Base-by-base conservation (phyloP, 2,113 vertebrate genomes). In the Zosterops hypoxanthus region DNA sequence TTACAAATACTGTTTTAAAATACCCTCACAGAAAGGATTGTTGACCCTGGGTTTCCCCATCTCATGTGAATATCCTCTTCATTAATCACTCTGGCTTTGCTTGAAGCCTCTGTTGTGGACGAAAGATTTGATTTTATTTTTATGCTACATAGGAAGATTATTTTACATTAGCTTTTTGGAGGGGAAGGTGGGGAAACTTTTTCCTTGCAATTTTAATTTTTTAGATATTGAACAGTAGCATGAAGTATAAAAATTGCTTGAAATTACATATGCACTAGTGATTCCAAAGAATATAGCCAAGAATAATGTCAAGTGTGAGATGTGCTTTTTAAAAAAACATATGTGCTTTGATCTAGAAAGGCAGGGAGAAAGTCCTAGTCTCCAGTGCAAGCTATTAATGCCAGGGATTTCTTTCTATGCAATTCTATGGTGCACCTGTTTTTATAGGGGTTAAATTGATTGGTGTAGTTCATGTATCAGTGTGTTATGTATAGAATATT, bases 371-470 rank as follows among this genome's bases (percentile, higher is more conserved):
- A n/a, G 57, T 79, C 68, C 55, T 53, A 65, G 60, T 69, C 61
- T 89, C 14, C 49, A 88, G 70, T 78, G 78, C 79, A 78, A 92
- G 52, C 14, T 93, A 55, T 78, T 82, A 88, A 94, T 91, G 63
- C 92, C 69, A 92, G 94, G 95, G 93, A 94, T 84, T 94, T 96
- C 70, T 65, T 96, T 95, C 97, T 97, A 97, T 97, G 97, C 97
- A 97, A 97, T 90, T 88, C 84, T 79, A 90, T 46, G 87, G 69
- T 94, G 79, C 82, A 90, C 47, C 70, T 90, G 70, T 6, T 80
- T 85, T 88, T 61, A 79, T 69, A 94, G 77, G 39, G 47, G n/a
- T 88, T 41, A 77, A 90, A 23, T 71, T 76, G n/a, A 39, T n/a
- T 25, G 69, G 16, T 70, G 17, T 69, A 28, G 41, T 56, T 69